Evolutionary conservation across 2,797 vertebrate genomes (phyloP).

Genomic region (Ctenosaura bakeri): DNA sequence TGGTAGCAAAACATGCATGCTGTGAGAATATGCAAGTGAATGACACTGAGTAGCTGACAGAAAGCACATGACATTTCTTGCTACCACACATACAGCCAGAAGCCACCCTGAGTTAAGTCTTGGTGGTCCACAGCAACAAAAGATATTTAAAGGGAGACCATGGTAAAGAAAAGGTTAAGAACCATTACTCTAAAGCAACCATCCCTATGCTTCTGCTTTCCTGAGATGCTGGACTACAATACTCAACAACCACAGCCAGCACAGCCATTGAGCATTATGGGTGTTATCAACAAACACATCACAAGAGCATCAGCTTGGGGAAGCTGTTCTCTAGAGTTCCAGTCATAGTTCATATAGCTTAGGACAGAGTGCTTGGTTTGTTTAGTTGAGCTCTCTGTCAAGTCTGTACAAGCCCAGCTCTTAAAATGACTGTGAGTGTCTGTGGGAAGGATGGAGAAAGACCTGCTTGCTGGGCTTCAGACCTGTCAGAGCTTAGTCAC

Average conservation of each 20-base stretch:
- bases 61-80: no score
- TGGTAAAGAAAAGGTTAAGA: no score
- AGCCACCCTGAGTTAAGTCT: no score
- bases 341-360: conserved; percentile 15
- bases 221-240: neutral
- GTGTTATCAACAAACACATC: neutral
- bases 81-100: no score
- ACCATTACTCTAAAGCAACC: neutral
- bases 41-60: no score
- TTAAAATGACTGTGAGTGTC: conserved; percentile 18
- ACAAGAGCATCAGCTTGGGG: neutral
- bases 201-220: neutral
- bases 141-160: no score
- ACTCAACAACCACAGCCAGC: neutral
- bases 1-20: no score
- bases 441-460: conserved; percentile 51
- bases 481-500: conserved; percentile 42
- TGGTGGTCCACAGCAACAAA: no score
- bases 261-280: neutral
- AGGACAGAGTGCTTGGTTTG: conserved; percentile 6
- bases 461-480: conserved; percentile 37
- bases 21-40: no score
- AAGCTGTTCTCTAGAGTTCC: neutral
- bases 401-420: conserved; percentile 31
- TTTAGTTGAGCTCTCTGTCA: conserved; percentile 16